Percentiles rank a stretch among this genome's conserved stretches.
These are phyloP conservation scores for Amphilophus citrinellus DNA, from an alignment of 2,113 vertebrate genomes.

Conservation along the genomic window DNA sequence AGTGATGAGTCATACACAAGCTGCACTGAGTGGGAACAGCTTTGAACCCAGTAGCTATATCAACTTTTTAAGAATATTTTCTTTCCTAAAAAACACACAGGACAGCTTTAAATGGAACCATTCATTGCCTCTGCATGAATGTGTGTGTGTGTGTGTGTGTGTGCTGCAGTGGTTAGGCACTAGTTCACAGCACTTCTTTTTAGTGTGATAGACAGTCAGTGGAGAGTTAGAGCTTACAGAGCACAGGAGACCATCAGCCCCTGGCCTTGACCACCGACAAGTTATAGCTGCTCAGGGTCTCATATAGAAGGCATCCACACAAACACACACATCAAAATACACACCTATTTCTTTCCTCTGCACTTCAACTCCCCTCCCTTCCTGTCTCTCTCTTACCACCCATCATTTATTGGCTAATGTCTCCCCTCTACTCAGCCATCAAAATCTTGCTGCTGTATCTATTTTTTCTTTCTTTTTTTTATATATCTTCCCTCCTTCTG, in stretches of 20 bases:
- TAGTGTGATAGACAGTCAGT: constrained; percentile 33
- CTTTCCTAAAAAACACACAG: neutral
- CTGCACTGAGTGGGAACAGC: neutral
- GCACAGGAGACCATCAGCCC: constrained; percentile 32
- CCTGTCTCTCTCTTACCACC: constrained; percentile 50
- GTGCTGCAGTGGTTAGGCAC: neutral
- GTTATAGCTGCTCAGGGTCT: constrained; percentile 50
- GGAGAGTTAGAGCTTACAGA: constrained; percentile 42
- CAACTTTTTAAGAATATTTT: neutral
- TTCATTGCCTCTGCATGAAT: neutral
- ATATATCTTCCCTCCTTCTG: constrained; percentile 40
- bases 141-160: neutral
- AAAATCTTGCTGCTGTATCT: constrained; percentile 76
- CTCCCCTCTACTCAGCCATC: constrained; percentile 72
- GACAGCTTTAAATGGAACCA: neutral
- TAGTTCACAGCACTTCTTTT: constrained; percentile 17
- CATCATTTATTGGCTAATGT: constrained; percentile 79
- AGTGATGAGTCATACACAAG: constrained; percentile 48
- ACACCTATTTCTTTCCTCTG: constrained; percentile 27
- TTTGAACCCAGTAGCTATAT: neutral
- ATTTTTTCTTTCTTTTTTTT: constrained; percentile 51
- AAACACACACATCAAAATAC: constrained; percentile 21
- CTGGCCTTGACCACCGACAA: constrained; percentile 62
- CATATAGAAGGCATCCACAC: neutral
- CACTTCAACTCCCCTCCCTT: constrained; percentile 14